Conservation (phyloP, 2,113 vertebrate genomes). For the Ochotona curzoniae region DNA sequence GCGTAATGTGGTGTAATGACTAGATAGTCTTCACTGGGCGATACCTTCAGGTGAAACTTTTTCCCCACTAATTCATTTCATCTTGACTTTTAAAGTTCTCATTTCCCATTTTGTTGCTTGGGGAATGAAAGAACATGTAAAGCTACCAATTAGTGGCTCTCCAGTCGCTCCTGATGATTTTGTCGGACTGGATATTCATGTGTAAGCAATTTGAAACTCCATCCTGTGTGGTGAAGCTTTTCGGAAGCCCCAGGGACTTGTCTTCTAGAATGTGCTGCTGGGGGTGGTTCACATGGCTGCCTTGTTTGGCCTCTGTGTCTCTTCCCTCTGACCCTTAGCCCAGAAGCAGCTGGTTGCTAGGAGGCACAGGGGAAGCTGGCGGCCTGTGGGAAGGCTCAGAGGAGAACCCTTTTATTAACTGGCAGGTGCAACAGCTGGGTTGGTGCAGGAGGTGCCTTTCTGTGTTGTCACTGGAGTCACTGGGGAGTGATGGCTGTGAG, state of each 20-base stretch:
- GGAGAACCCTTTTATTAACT: background rate
- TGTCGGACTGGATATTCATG: slow-evolving; percentile 17
- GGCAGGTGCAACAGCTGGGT: background rate
- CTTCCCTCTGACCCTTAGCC: background rate
- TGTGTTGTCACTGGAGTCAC: background rate
- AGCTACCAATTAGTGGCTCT: slow-evolving; percentile 29
- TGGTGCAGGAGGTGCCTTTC: background rate
- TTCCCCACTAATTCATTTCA: background rate
- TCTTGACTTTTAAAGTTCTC: slow-evolving; percentile 31
- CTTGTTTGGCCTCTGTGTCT: background rate
- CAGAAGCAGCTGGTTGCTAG: background rate
- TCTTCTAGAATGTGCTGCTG: background rate
- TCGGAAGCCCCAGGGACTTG: background rate
- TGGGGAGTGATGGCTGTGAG: rapidly evolving
- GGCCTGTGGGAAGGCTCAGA: background rate
- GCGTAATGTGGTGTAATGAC: background rate
- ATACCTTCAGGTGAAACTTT: background rate
- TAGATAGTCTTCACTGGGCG: background rate
- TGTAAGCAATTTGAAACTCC: slow-evolving; percentile 18
- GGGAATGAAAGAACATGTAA: slow-evolving; percentile 30
- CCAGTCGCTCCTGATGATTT: background rate
- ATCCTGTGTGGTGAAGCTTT: background rate
- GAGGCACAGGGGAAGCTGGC: background rate
- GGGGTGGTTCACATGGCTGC: background rate
- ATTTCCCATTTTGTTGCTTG: background rate